Conservation (phyloP, 2,797 vertebrate genomes). For the Melanogrammus aeglefinus region DNA sequence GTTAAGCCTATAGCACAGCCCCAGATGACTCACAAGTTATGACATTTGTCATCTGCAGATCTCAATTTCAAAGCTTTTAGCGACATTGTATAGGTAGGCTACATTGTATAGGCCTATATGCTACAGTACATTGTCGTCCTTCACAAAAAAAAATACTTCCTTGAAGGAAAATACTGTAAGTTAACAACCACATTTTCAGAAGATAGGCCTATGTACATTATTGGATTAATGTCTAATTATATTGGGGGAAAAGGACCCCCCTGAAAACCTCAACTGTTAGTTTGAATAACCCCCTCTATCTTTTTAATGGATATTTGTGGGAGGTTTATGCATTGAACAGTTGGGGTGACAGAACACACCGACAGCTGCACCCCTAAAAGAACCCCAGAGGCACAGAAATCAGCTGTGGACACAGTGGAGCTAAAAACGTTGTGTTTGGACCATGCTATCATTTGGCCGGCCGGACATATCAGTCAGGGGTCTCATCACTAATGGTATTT, state of each 20-base stretch:
- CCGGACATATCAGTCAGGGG: background rate
- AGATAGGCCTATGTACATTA: background rate
- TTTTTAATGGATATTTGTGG: slow-evolving; percentile 27
- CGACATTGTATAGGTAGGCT: background rate
- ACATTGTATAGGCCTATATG: no score
- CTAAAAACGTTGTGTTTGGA: slow-evolving; percentile 9
- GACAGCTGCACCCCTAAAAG: slow-evolving; percentile 58
- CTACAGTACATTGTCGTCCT: no score
- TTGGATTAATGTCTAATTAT: background rate
- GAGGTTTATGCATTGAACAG: slow-evolving; percentile 53
- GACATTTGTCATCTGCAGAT: no score
- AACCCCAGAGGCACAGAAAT: slow-evolving; percentile 36
- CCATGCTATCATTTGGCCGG: background rate
- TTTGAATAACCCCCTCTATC: slow-evolving; percentile 15
- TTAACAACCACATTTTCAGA: background rate
- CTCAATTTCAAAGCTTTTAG: no score
- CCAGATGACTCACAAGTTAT: no score
- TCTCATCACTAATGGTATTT: background rate
- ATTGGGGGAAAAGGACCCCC: background rate
- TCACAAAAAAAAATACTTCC: no score
- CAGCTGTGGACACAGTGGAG: slow-evolving; percentile 52
- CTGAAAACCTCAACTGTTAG: background rate
- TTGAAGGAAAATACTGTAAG: background rate
- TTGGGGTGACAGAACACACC: slow-evolving; percentile 44
- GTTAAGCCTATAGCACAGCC: no score